These are phyloP conservation scores for Spongilla lacustris DNA, from an alignment of 37 sponge, comb jelly and placozoan species.

Conservation along the genomic window DNA sequence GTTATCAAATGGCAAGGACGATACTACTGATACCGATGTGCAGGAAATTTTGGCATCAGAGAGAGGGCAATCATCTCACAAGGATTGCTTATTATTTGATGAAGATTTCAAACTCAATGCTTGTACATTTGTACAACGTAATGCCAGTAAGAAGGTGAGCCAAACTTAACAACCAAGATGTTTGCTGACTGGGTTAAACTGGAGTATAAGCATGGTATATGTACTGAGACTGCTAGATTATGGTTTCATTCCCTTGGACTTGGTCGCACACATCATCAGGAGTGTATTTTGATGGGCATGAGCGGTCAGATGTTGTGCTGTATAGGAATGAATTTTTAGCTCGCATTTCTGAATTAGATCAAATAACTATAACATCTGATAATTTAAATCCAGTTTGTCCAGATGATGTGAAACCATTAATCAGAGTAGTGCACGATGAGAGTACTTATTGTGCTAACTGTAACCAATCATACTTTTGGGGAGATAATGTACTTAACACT, in stretches of 20 bases:
- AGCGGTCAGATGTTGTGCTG: constrained; percentile 42
- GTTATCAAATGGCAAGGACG: not conserved
- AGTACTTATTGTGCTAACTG: constrained; percentile 44
- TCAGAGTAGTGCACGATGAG: constrained; percentile 57
- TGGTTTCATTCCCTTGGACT: constrained; percentile 45
- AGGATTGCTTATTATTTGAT: constrained; percentile 6
- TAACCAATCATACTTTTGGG: constrained; percentile 49
- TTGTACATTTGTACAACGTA: constrained; percentile 16
- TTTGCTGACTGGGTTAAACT: constrained; percentile 24
- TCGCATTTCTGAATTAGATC: not conserved
- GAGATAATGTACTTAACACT: not conserved
- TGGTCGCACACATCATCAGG: not conserved
- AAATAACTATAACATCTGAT: not conserved
- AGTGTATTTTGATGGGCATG: constrained; percentile 67
- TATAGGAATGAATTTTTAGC: constrained; percentile 6
- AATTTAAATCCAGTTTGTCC: no score
- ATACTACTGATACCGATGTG: not conserved
- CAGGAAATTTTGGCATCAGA: constrained; percentile 22
- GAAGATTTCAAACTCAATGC: constrained; percentile 28
- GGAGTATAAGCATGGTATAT: not conserved
- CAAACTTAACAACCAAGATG: constrained; percentile 35
- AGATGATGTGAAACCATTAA: not conserved
- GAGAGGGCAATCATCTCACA: not conserved
- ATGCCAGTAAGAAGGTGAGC: constrained; percentile 33
- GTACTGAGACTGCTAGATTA: constrained; percentile 16